A percentile compares a stretch with the other conserved stretches of the same genome.
phyloP scores from a whole-genome alignment of 2,797 vertebrate species.

The Notoglanidium macrostoma region DNA sequence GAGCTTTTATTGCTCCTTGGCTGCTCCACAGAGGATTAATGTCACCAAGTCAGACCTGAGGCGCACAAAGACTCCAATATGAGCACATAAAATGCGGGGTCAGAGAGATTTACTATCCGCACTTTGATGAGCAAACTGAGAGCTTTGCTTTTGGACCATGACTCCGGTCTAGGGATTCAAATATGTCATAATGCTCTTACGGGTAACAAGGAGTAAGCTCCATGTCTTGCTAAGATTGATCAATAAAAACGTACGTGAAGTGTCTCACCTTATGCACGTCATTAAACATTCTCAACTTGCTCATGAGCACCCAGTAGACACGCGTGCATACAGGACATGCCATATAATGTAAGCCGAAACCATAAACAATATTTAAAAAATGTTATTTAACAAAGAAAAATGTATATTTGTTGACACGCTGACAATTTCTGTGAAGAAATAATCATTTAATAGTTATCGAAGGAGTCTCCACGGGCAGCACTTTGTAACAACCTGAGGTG shows the following conservation, averaged over 20 bases:
- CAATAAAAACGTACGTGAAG: neutral
- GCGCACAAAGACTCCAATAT: slow-evolving; percentile 49
- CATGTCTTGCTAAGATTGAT: neutral
- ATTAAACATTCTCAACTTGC: neutral
- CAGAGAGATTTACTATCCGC: slow-evolving; percentile 53
- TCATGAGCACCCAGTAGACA: neutral
- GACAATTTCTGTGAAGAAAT: neutral
- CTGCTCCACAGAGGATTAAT: slow-evolving; percentile 51
- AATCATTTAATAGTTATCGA: neutral
- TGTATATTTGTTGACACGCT: neutral
- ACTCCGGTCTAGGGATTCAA: slow-evolving; percentile 19
- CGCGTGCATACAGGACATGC: neutral
- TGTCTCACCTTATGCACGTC: neutral
- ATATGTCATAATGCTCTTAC: slow-evolving; percentile 14
- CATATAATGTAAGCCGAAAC: no score
- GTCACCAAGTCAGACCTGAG: slow-evolving; percentile 43
- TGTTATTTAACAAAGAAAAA: neutral
- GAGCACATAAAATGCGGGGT: slow-evolving; percentile 48
- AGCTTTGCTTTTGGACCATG: slow-evolving; percentile 33
- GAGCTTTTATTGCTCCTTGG: slow-evolving; percentile 53
- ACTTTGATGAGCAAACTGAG: slow-evolving; percentile 47
- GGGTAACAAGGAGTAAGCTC: neutral
- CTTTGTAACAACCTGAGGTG: neutral
- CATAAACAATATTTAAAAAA: neutral
- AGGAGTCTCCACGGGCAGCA: neutral